These are phyloP conservation scores for Planiliza haematocheilus DNA, from an alignment of 2,113 vertebrate species.

Conservation along the genomic window DNA sequence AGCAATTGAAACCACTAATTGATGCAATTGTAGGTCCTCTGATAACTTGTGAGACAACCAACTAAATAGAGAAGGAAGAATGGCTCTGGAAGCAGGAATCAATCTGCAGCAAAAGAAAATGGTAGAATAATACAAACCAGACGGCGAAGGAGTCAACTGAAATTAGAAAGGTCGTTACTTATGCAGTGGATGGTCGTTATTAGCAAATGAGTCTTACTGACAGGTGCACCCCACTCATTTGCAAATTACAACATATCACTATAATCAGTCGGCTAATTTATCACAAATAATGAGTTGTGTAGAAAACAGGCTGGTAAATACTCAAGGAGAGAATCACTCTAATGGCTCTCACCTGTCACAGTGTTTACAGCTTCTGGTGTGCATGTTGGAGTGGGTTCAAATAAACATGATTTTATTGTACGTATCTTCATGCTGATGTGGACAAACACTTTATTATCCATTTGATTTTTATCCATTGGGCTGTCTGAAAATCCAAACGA, in stretches of 20 bases:
- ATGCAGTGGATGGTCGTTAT: conserved; percentile 80
- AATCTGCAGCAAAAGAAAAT: conserved; percentile 79
- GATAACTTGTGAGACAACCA: conserved; percentile 7
- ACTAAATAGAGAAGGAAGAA: conserved; percentile 23
- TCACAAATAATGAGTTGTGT: conserved; percentile 80
- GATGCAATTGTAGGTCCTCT: neutral
- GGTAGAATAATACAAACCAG: conserved; percentile 72
- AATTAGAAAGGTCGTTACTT: conserved; percentile 77
- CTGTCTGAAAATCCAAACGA: neutral
- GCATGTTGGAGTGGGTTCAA: conserved; percentile 37
- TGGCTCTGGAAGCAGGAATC: conserved; percentile 71
- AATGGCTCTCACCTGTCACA: conserved; percentile 63
- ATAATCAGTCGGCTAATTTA: conserved; percentile 81
- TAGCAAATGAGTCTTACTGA: conserved; percentile 77
- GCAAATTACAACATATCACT: conserved; percentile 78
- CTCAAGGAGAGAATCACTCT: conserved; percentile 62
- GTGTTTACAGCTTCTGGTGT: conserved; percentile 44
- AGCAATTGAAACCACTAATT: no score
- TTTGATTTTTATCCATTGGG: neutral
- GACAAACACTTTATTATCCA: neutral
- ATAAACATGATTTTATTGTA: conserved; percentile 33
- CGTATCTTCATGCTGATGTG: neutral
- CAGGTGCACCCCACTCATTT: conserved; percentile 81
- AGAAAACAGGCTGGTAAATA: conserved; percentile 76
- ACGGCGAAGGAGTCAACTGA: conserved; percentile 69